These are phyloP conservation scores for Lissonota sp. DNA, from an alignment of 2,888 invertebrate genomes.

Conservation along the genomic window DNA sequence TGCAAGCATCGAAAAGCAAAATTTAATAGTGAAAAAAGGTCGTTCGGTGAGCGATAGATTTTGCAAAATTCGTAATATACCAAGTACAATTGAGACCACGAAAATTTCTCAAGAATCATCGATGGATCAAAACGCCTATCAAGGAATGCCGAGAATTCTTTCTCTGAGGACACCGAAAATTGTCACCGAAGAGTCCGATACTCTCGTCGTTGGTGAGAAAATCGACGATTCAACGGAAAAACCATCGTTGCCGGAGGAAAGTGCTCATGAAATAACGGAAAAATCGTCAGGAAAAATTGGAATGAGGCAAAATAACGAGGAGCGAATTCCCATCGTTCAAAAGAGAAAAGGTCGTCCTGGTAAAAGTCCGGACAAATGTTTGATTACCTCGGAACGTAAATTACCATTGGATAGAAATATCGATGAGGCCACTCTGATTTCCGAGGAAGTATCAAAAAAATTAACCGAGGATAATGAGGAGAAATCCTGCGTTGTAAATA, in stretches of 20 bases:
- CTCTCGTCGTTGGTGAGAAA: not conserved
- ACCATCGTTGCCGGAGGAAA: not conserved
- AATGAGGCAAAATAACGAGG: not conserved
- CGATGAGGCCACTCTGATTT: not conserved
- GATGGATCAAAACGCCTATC: not conserved
- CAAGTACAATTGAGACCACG: slow-evolving; percentile 5
- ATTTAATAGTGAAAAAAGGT: not conserved
- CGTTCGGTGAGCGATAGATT: not conserved
- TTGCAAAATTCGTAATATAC: slow-evolving; percentile 1
- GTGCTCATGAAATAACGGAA: not conserved
- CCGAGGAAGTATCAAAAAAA: not conserved
- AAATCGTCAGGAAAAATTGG: not conserved
- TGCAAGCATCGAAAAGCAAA: not conserved
- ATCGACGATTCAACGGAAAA: not conserved
- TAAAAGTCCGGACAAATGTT: slow-evolving; percentile 1
- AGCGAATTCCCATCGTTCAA: not conserved
- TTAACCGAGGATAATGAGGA: not conserved
- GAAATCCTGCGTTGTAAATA: not conserved
- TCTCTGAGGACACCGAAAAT: not conserved
- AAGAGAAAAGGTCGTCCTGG: slow-evolving; percentile 9
- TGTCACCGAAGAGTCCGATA: not conserved
- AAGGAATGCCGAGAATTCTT: not conserved
- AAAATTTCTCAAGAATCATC: not conserved
- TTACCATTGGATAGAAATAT: not conserved
- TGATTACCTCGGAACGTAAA: not conserved